phyloP scores from a whole-genome alignment of 30 jellyfish, hydroid and myxozoan species.

The Hydractinia symbiolongicarpus region DNA sequence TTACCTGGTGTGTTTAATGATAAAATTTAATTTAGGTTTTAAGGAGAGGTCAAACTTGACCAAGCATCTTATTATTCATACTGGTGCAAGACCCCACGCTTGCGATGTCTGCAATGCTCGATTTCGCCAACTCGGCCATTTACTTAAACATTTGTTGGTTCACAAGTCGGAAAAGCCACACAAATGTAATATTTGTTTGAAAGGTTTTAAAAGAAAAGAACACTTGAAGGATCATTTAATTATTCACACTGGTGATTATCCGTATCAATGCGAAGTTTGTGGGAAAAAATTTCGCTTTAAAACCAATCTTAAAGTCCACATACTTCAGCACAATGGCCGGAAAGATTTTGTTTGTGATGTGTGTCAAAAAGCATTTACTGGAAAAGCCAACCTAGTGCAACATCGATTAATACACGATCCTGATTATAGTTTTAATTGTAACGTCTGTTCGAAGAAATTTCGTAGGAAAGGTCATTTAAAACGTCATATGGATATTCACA shows the following conservation, averaged over 20 bases:
- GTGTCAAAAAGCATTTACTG: slow-evolving; percentile 31
- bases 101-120: slow-evolving; percentile 41
- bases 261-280: slow-evolving; percentile 30
- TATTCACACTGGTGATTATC: slow-evolving; percentile 33
- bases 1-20: no score
- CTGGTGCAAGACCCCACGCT: slow-evolving; percentile 44
- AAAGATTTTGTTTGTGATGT: slow-evolving; percentile 35
- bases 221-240: slow-evolving; percentile 32
- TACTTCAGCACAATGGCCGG: slow-evolving; percentile 39
- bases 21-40: slow-evolving; percentile 21
- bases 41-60: slow-evolving; percentile 26
- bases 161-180: slow-evolving; percentile 43
- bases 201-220: slow-evolving; percentile 38
- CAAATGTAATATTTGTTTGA: slow-evolving; percentile 23
- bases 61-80: slow-evolving; percentile 31
- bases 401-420: slow-evolving; percentile 27
- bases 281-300: slow-evolving; percentile 37
- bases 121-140: slow-evolving; percentile 45
- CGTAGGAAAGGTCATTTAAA: slow-evolving; percentile 32
- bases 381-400: slow-evolving; percentile 36
- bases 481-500: slow-evolving; percentile 40
- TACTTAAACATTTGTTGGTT: slow-evolving; percentile 20
- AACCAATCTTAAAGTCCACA: slow-evolving; percentile 33
- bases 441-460: slow-evolving; percentile 26
- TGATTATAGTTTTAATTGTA: slow-evolving; percentile 14